phyloP scores from a whole-genome alignment of 1,140 invertebrate genomes.

The Caenorhabditis briggsae region DNA sequence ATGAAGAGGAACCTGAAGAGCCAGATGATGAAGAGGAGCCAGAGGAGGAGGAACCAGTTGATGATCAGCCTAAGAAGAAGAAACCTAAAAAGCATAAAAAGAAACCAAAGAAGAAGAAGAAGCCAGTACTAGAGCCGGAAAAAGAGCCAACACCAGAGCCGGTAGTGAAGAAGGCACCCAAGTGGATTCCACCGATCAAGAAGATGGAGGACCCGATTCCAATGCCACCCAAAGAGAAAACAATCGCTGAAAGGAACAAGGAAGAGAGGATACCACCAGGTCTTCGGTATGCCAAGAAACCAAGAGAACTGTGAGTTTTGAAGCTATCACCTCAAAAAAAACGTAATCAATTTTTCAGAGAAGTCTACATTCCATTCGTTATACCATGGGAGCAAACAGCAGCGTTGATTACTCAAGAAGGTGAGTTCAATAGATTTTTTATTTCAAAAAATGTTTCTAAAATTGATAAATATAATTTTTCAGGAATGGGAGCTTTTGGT shows the following conservation, averaged over 20 bases:
- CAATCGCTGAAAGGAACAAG: constrained; percentile 35
- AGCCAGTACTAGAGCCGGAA: neutral
- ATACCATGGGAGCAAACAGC: constrained; percentile 62
- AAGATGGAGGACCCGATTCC: constrained; percentile 47
- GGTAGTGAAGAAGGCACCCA: neutral
- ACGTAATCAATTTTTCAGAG: constrained; percentile 20
- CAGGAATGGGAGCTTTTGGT: constrained; percentile 63
- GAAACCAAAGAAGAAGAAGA: constrained; percentile 23
- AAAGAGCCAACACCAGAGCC: constrained; percentile 39
- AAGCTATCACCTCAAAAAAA: neutral
- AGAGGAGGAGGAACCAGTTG: constrained; percentile 32
- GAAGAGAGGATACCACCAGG: constrained; percentile 55
- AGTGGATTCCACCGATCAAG: constrained; percentile 50
- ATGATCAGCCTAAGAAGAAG: constrained; percentile 22
- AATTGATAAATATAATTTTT: neutral
- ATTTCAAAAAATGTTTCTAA: too few relatives aligned
- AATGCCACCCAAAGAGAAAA: constrained; percentile 57
- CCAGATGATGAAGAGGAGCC: constrained; percentile 49
- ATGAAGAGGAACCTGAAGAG: constrained; percentile 44
- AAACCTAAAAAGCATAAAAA: constrained; percentile 7
- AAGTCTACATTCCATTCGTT: constrained; percentile 53
- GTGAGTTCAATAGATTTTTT: neutral
- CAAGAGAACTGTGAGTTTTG: constrained; percentile 39
- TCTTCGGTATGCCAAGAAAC: constrained; percentile 49
- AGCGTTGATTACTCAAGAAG: constrained; percentile 61